A percentile compares a stretch with the other conserved stretches of the same genome.
Evolutionary conservation across 2,888 invertebrate genomes (phyloP).

Genomic region (Cheilosia soror): DNA sequence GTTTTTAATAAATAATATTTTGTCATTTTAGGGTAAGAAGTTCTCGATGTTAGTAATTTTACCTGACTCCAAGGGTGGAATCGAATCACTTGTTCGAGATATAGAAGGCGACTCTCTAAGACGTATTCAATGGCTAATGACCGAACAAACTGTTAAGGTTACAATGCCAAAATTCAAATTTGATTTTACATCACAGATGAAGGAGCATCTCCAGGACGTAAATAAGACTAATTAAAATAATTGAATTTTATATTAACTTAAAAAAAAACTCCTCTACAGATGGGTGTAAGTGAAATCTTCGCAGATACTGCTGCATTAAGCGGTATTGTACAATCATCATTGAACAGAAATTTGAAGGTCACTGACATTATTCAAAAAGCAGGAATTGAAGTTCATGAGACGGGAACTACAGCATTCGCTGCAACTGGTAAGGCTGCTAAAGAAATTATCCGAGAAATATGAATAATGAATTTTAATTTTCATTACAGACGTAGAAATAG

Average conservation of each 20-base stretch:
- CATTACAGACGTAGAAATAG: slow-evolving; percentile 86
- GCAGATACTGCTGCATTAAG: slow-evolving; percentile 88
- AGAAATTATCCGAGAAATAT: neutral
- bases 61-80: slow-evolving; percentile 87
- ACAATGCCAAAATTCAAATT: slow-evolving; percentile 90
- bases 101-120: slow-evolving; percentile 86
- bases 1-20: no score
- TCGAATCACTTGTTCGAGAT: slow-evolving; percentile 86
- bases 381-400: slow-evolving; percentile 91
- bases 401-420: slow-evolving; percentile 89
- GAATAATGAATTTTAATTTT: slow-evolving; percentile 8
- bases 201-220: slow-evolving; percentile 87
- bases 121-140: slow-evolving; percentile 86
- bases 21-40: slow-evolving; percentile 86
- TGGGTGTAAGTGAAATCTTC: slow-evolving; percentile 90
- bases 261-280: slow-evolving; percentile 82
- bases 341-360: slow-evolving; percentile 85
- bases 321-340: slow-evolving; percentile 86
- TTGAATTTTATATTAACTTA: slow-evolving; percentile 1
- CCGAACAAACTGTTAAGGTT: slow-evolving; percentile 86
- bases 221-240: slow-evolving; percentile 60
- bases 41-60: slow-evolving; percentile 90
- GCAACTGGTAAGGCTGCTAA: slow-evolving; percentile 84
- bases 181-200: slow-evolving; percentile 87
- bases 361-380: slow-evolving; percentile 90